Evolutionary conservation across 2,888 invertebrate genomes (phyloP), one percentile per base, ranked within the genome.

Genomic region (Leptinotarsa tumamoca): DNA sequence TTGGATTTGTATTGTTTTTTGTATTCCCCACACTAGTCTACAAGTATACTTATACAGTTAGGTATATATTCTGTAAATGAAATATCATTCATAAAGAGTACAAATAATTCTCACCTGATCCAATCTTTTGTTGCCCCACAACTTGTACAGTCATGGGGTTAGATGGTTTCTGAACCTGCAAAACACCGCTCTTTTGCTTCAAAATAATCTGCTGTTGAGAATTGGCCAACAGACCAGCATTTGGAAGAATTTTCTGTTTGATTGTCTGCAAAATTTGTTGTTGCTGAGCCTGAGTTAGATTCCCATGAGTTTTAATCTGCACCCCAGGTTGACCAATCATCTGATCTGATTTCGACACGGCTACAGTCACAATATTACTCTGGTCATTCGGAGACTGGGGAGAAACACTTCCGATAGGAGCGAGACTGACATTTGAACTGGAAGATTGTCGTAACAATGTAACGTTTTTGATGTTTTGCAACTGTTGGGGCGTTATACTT

Each of bases 201-300:
- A 91, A 90, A 71, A 90, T 88, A 17, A 90, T 89, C 71, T 87
- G 87, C 76, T 89, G 89, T 75, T 89, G 88, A 49, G 87, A 83
- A 54, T 78, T 81, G 63, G 78, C 84, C 70, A 88, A 80, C 13
- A 88, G 83, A 14, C 87, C 85, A 67, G 87, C 85, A 72, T 89
- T 88, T 13, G 88, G 88, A 67, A 87, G 80, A 56, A 86, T 87
- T 75, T 87, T 88, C 77, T 88, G 86, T 73, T 87, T 87, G 51
- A 87, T 84, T 5, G 89, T 89, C 81, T 90, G 90, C 67, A 89
- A 78, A 74, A 90, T 89, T 80, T 89, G 89, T 73, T 89, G 89
- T 70, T 90, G 90, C 77, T 89, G 89, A 2, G 87, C 87, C 17
- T 87, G 85, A 23, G 88, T 88, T 68, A 89, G 79, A 72, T 83